A percentile compares a stretch with the other conserved stretches of the same genome.
These are phyloP conservation scores for Eurytoma adleriae DNA, from an alignment of 2,888 invertebrate genomes.

Conservation along the genomic window DNA sequence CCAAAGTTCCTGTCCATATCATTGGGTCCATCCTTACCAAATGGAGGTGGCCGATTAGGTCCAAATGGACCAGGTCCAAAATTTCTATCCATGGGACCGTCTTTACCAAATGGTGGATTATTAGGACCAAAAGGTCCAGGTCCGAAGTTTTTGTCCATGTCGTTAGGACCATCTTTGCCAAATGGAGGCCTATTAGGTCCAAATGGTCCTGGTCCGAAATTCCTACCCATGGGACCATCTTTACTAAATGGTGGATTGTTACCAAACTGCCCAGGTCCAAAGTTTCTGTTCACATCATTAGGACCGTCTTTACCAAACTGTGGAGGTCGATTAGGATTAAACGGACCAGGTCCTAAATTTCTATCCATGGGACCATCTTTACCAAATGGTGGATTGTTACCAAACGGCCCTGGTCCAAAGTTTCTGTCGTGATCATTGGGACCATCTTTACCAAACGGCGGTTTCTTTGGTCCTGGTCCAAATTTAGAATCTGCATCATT, in stretches of 20 bases:
- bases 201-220: conserved; percentile 33
- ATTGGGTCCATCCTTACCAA: conserved; percentile 42
- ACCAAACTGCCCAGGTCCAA: conserved; percentile 13
- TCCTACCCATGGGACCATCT: conserved; percentile 36
- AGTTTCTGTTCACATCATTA: conserved; percentile 46
- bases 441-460: conserved; percentile 1
- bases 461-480: conserved; percentile 28
- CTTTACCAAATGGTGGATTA: conserved; percentile 31
- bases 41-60: conserved; percentile 31
- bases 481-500: conserved; percentile 10
- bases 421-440: neutral
- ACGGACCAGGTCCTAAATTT: conserved; percentile 24
- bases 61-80: conserved; percentile 19
- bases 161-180: conserved; percentile 26
- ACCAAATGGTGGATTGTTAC: conserved; percentile 10
- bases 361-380: conserved; percentile 28
- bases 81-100: conserved; percentile 39
- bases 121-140: conserved; percentile 40
- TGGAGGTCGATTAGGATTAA: conserved; percentile 25
- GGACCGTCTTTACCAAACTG: conserved; percentile 40
- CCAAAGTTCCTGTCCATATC: conserved; percentile 48
- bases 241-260: conserved; percentile 21
- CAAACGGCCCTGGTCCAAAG: conserved; percentile 43
- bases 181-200: conserved; percentile 26
- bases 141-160: conserved; percentile 43